A percentile compares a stretch with the other conserved stretches of the same genome.
Evolutionary conservation across 2,888 invertebrate genomes (phyloP).

Genomic region (Pimpla rufipes): DNA sequence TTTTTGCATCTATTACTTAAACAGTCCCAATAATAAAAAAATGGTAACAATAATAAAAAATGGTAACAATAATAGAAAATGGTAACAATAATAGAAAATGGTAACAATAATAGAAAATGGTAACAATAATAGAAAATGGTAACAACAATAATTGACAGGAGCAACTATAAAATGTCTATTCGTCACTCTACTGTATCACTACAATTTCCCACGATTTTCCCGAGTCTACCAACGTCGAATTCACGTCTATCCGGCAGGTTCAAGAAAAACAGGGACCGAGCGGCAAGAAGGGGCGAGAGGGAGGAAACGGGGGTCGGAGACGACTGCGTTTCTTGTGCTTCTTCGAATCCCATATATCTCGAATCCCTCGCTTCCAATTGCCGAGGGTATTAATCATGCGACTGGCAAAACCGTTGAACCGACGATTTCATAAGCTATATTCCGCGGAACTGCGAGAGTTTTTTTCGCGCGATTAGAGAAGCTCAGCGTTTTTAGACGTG

Average conservation of each 20-base stretch:
- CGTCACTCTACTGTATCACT: too few species aligned
- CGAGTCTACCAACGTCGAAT: slow-evolving; percentile 10
- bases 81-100: too few species aligned
- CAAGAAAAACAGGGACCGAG: slow-evolving; percentile 3
- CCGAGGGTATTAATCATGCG: slow-evolving; percentile 4
- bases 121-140: too few species aligned
- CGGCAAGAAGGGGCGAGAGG: background rate
- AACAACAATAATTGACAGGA: too few species aligned
- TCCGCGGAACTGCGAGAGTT: background rate
- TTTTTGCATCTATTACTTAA: too few species aligned
- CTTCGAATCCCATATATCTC: slow-evolving; percentile 16
- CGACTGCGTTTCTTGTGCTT: slow-evolving; percentile 11
- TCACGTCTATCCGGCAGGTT: slow-evolving; percentile 26
- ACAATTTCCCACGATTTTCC: too few species aligned
- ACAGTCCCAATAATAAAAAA: too few species aligned
- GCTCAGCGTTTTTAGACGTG: slow-evolving; percentile 25
- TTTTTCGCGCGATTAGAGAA: slow-evolving; percentile 20
- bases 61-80: too few species aligned
- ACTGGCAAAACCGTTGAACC: slow-evolving; percentile 9
- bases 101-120: too few species aligned
- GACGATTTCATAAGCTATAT: slow-evolving; percentile 18
- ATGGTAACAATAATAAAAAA: too few species aligned
- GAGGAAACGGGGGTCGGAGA: background rate
- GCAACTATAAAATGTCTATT: too few species aligned
- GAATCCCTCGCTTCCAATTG: background rate